These are phyloP conservation scores for Mellilla xanthometata DNA, from an alignment of 2,888 invertebrate genomes.

Conservation along the genomic window DNA sequence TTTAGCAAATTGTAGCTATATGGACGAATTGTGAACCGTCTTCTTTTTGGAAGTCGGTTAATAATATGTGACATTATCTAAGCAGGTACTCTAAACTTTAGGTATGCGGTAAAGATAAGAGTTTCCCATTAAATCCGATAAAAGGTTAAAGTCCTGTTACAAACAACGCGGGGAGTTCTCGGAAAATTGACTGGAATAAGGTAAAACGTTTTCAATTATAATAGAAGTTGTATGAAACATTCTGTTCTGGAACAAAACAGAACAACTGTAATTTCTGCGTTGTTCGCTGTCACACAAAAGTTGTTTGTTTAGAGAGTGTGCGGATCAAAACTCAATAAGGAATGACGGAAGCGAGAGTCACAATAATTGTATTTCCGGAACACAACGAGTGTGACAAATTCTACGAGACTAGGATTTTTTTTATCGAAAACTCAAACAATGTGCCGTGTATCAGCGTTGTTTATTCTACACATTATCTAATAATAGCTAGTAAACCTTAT, in stretches of 20 bases:
- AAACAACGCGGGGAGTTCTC: neutral
- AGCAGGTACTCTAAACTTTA: too few species aligned
- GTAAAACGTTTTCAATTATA: neutral
- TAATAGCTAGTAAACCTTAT: too few species aligned
- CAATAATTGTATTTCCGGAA: slow-evolving; percentile 6
- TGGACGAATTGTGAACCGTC: too few species aligned
- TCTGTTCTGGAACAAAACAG: neutral
- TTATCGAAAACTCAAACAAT: neutral
- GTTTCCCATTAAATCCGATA: neutral
- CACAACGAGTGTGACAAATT: slow-evolving; percentile 3
- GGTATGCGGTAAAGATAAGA: too few species aligned
- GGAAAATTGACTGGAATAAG: neutral
- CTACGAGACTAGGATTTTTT: neutral
- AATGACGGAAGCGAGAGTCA: slow-evolving; percentile 3
- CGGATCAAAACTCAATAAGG: slow-evolving; percentile 9
- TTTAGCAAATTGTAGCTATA: too few species aligned
- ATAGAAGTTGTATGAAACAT: slow-evolving; percentile 1
- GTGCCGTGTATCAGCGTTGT: neutral
- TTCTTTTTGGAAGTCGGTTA: too few species aligned
- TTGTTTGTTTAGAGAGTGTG: slow-evolving; percentile 7
- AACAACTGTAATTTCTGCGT: slow-evolving; percentile 4
- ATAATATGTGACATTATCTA: too few species aligned
- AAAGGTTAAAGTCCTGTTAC: neutral
- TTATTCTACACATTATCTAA: too few species aligned
- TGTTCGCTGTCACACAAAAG: slow-evolving; percentile 5